phyloP scores from a whole-genome alignment of 2,888 invertebrate species.

The Alsophila aescularia region DNA sequence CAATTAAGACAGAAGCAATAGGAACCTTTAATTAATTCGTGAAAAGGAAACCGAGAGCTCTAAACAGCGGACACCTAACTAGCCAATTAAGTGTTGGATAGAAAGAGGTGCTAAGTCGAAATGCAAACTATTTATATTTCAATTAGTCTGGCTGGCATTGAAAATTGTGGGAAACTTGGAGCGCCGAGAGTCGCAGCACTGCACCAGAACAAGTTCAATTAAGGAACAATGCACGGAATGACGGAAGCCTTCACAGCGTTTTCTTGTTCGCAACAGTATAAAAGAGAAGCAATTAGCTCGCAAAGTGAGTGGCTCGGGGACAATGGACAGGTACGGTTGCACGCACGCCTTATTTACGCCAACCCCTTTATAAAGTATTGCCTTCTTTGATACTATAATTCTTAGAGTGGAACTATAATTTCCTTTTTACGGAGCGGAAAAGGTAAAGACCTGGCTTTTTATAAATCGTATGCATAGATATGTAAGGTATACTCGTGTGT shows the following conservation, averaged over 20 bases:
- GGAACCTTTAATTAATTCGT: constrained; percentile 21
- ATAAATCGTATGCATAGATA: constrained; percentile 1
- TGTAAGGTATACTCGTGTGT: neutral
- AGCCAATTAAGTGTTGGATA: constrained; percentile 35
- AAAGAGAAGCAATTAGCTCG: constrained; percentile 74
- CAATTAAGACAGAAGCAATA: constrained; percentile 9
- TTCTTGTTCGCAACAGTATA: constrained; percentile 68
- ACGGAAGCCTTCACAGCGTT: constrained; percentile 64
- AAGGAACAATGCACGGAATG: constrained; percentile 65
- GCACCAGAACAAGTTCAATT: constrained; percentile 65
- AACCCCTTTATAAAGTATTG: constrained; percentile 13
- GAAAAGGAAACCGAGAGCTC: constrained; percentile 24
- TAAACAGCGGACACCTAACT: constrained; percentile 21
- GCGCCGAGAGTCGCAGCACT: constrained; percentile 25
- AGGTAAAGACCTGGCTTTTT: constrained; percentile 17
- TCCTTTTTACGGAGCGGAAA: constrained; percentile 28
- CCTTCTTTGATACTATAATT: constrained; percentile 25
- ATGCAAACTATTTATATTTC: constrained; percentile 41
- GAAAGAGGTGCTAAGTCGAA: constrained; percentile 35
- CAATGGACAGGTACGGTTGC: constrained; percentile 49
- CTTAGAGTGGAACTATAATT: constrained; percentile 27
- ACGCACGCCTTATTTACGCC: constrained; percentile 37
- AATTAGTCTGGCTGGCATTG: constrained; percentile 33
- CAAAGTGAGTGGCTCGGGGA: constrained; percentile 57
- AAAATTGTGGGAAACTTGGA: constrained; percentile 23